Conservation (phyloP, 2,797 vertebrate species). For the Argyrosomus regius region DNA sequence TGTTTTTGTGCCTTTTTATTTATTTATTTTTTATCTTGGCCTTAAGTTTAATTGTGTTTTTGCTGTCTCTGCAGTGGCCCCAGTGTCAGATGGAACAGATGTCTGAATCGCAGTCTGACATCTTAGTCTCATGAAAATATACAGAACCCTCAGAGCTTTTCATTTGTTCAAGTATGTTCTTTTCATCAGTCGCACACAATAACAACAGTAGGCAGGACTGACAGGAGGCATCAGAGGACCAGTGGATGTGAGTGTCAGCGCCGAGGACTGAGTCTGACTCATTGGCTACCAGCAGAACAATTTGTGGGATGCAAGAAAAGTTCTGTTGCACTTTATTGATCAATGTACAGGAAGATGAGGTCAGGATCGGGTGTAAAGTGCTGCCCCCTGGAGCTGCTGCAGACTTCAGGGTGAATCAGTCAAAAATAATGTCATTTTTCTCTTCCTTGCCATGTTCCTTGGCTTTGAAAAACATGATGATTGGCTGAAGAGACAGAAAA, state of each 20-base stretch:
- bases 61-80: constrained; percentile 42
- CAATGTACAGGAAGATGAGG: background rate
- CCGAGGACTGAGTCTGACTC: constrained; percentile 8
- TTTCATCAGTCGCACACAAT: constrained; percentile 57
- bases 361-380: constrained; percentile 6
- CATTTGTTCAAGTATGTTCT: constrained; percentile 53
- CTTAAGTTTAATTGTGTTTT: constrained; percentile 75
- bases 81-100: constrained; percentile 74
- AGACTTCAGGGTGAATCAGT: background rate
- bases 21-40: constrained; percentile 52
- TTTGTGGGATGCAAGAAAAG: constrained; percentile 3
- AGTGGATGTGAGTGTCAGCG: constrained; percentile 19
- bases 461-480: constrained; percentile 11
- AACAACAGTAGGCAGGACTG: constrained; percentile 42
- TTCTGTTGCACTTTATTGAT: constrained; percentile 32
- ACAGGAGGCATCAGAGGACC: constrained; percentile 33
- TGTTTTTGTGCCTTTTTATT: constrained; percentile 39
- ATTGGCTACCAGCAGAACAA: background rate
- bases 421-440: background rate
- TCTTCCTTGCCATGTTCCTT: background rate
- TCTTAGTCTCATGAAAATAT: constrained; percentile 75
- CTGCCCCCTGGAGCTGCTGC: background rate
- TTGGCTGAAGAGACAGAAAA: background rate
- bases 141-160: constrained; percentile 45
- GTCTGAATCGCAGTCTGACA: constrained; percentile 72